Evolutionary conservation across 1,140 invertebrate genomes (phyloP).

Genomic region (Phenacoccus solenopsis): DNA sequence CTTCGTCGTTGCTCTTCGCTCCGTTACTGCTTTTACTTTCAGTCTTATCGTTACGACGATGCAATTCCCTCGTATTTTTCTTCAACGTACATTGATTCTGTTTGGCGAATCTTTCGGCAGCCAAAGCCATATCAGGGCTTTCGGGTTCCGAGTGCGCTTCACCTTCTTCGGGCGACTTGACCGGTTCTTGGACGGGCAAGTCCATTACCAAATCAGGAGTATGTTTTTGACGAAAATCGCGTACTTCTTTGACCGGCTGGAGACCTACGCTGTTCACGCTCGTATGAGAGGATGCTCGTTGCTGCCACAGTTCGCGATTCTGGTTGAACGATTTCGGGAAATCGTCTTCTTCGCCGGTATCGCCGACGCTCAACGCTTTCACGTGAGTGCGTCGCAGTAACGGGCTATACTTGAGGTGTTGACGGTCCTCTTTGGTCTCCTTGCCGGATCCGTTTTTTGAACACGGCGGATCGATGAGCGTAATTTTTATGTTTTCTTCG

Average conservation of each 20-base stretch:
- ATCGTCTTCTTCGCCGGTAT: slow-evolving; percentile 25
- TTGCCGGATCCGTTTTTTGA: not conserved
- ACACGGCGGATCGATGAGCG: not conserved
- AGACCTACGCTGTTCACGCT: not conserved
- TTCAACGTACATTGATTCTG: slow-evolving; percentile 71
- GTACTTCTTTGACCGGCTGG: not conserved
- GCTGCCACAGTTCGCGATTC: slow-evolving; percentile 48
- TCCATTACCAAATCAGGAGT: slow-evolving; percentile 84
- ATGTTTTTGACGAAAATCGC: slow-evolving; percentile 32
- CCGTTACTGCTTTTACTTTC: slow-evolving; percentile 38
- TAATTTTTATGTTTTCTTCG: slow-evolving; percentile 8
- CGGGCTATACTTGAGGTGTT: not conserved
- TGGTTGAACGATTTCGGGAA: slow-evolving; percentile 32
- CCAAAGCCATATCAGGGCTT: slow-evolving; percentile 54
- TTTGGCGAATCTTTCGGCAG: slow-evolving; percentile 58
- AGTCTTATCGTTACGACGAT: slow-evolving; percentile 32
- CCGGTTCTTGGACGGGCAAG: slow-evolving; percentile 41
- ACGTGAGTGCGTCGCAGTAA: slow-evolving; percentile 29
- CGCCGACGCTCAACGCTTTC: slow-evolving; percentile 38
- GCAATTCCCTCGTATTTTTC: slow-evolving; percentile 48
- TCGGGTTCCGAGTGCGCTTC: slow-evolving; percentile 36
- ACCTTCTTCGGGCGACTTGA: slow-evolving; percentile 9
- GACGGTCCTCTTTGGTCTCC: not conserved
- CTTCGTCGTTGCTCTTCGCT: not conserved
- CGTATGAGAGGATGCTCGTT: slow-evolving; percentile 41